phyloP scores from a whole-genome alignment of 2,888 invertebrate genomes.

The Cotesia congregata region DNA sequence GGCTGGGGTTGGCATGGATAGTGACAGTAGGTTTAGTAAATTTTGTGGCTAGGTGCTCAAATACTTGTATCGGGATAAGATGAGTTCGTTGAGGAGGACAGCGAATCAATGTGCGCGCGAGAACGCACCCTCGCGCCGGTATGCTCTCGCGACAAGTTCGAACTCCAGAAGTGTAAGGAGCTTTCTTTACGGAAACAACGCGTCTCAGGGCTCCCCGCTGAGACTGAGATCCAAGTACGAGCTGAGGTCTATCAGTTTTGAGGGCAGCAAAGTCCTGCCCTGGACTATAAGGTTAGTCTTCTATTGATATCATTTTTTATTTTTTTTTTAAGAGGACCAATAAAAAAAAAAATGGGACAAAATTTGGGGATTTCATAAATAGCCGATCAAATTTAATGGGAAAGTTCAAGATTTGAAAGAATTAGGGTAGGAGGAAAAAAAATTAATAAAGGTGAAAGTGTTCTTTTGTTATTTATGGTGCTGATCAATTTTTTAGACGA shows the following conservation, averaged over 20 bases:
- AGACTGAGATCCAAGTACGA: constrained; percentile 68
- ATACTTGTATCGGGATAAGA: constrained; percentile 31
- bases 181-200: constrained; percentile 48
- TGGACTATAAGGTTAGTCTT: constrained; percentile 66
- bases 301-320: neutral
- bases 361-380: neutral
- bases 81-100: constrained; percentile 60
- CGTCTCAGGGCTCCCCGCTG: constrained; percentile 59
- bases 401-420: too few species aligned
- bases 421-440: too few species aligned
- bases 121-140: constrained; percentile 48
- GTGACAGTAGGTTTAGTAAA: constrained; percentile 25
- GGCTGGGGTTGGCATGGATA: too few species aligned
- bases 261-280: constrained; percentile 68
- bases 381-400: too few species aligned
- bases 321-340: neutral
- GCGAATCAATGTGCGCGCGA: constrained; percentile 58
- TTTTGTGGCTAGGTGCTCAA: neutral
- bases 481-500: too few species aligned
- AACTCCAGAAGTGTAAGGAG: constrained; percentile 60
- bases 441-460: too few species aligned
- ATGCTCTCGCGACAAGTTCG: constrained; percentile 50
- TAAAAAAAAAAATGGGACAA: neutral
- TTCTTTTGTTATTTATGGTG: too few species aligned
- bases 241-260: constrained; percentile 70